phyloP scores from a whole-genome alignment of 2,113 vertebrate genomes.

The Indicator indicator region DNA sequence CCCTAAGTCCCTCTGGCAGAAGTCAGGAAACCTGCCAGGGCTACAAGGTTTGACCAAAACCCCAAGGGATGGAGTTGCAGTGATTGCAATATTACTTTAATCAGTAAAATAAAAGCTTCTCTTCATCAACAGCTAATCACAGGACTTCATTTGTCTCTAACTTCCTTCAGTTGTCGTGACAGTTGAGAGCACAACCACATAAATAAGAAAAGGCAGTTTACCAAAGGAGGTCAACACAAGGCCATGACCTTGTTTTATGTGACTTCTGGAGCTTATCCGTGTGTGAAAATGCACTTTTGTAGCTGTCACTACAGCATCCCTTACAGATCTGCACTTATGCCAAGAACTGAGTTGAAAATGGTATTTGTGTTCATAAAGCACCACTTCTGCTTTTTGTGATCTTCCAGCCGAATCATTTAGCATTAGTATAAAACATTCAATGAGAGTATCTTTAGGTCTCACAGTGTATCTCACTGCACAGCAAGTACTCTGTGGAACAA shows the following conservation, averaged over 20 bases:
- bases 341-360: background rate
- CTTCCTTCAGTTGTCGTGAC: constrained; percentile 14
- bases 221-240: constrained; percentile 50
- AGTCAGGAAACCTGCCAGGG: background rate
- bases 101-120: constrained; percentile 24
- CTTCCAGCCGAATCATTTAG: background rate
- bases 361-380: background rate
- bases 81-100: background rate
- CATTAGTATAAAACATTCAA: background rate
- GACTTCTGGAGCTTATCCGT: constrained; percentile 47
- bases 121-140: constrained; percentile 35
- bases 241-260: background rate
- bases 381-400: background rate
- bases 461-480: background rate
- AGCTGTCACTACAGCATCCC: constrained; percentile 1
- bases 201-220: constrained; percentile 65
- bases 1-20: background rate
- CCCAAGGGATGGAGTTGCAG: background rate
- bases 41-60: background rate
- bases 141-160: background rate
- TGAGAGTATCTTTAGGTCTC: background rate
- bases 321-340: background rate
- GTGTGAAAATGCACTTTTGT: constrained; percentile 29
- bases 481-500: too few species aligned
- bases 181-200: constrained; percentile 32